phyloP scores from a whole-genome alignment of 2,113 vertebrate genomes.

The Oryzias woworae region DNA sequence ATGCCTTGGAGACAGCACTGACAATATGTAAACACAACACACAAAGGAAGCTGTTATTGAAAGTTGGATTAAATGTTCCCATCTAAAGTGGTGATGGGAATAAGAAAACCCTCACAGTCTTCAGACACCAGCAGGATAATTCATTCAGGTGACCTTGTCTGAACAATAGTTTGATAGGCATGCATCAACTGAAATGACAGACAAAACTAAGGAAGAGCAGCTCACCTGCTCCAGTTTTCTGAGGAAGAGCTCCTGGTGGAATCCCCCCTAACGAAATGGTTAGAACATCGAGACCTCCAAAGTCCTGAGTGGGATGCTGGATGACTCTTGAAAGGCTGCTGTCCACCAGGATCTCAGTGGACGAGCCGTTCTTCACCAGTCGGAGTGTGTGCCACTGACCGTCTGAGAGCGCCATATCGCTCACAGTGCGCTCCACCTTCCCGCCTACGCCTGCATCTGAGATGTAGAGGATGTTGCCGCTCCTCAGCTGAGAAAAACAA shows the following conservation, averaged over 20 bases:
- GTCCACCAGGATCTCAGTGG: slow-evolving; percentile 83
- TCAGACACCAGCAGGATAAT: no score
- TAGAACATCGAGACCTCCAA: slow-evolving; percentile 86
- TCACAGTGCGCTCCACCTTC: slow-evolving; percentile 90
- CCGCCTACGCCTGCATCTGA: slow-evolving; percentile 91
- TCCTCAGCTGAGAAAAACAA: slow-evolving; percentile 81
- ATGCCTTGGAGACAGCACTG: no score
- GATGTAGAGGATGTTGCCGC: slow-evolving; percentile 89
- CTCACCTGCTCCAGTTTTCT: slow-evolving; percentile 84
- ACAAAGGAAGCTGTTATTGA: no score
- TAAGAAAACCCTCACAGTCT: no score
- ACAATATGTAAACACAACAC: no score
- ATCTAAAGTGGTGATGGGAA: no score
- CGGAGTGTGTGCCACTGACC: slow-evolving; percentile 91
- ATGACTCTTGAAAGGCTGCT: slow-evolving; percentile 76
- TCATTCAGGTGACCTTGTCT: no score
- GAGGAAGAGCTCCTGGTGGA: slow-evolving; percentile 79
- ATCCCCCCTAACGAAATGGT: slow-evolving; percentile 92
- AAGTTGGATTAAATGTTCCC: no score
- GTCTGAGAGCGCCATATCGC: slow-evolving; percentile 83
- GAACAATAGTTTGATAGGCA: no score
- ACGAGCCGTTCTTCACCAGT: slow-evolving; percentile 84
- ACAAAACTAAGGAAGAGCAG: neutral
- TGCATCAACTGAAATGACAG: neutral
- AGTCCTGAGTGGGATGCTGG: slow-evolving; percentile 88